Percentiles rank a stretch among this genome's conserved stretches.
Evolutionary conservation across 2,888 invertebrate genomes (phyloP).

Genomic region (Empis stercorea): DNA sequence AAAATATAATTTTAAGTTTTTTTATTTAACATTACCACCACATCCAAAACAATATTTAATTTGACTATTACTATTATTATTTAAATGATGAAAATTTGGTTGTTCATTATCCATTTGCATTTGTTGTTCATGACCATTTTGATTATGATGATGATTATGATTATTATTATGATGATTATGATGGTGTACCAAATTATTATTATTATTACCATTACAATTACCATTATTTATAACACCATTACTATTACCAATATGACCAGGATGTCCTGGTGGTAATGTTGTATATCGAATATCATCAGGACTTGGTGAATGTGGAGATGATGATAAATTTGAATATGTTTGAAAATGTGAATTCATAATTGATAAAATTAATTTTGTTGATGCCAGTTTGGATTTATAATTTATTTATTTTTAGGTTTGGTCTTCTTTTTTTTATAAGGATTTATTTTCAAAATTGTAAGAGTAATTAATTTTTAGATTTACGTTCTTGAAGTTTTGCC

Average conservation of each 20-base stretch:
- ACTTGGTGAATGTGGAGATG: slow-evolving; percentile 59
- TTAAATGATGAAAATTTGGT: slow-evolving; percentile 20
- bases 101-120: slow-evolving; percentile 11
- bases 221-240: too few species aligned
- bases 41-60: slow-evolving; percentile 78
- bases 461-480: too few species aligned
- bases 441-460: too few species aligned
- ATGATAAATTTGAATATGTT: slow-evolving; percentile 62
- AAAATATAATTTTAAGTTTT: not conserved
- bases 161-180: slow-evolving; percentile 15
- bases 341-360: slow-evolving; percentile 83
- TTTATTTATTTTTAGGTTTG: too few species aligned
- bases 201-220: slow-evolving; percentile 4
- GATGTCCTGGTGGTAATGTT: slow-evolving; percentile 32
- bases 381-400: slow-evolving; percentile 61
- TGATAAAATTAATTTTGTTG: too few species aligned
- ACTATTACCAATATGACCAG: not conserved
- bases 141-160: slow-evolving; percentile 13
- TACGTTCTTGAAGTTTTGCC: too few species aligned
- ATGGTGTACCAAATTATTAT: slow-evolving; percentile 16
- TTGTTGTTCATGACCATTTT: slow-evolving; percentile 12
- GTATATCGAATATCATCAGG: slow-evolving; percentile 52
- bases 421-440: too few species aligned
- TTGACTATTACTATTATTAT: slow-evolving; percentile 23
- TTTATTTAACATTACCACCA: slow-evolving; percentile 41